These are phyloP conservation scores for Hyposmocoma kahamanoa DNA, from an alignment of 1,140 invertebrate species.

Conservation along the genomic window DNA sequence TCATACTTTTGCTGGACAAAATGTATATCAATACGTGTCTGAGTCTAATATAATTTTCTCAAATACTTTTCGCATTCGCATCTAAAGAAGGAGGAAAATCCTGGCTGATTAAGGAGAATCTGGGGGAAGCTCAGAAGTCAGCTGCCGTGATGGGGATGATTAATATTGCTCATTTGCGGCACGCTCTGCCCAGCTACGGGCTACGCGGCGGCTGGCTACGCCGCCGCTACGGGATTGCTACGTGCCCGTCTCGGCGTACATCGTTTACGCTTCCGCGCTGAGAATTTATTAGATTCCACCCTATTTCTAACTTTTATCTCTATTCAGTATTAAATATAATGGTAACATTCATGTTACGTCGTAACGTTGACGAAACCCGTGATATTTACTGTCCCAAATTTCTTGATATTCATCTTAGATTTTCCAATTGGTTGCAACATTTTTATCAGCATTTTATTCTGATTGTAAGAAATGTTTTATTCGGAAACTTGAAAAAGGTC, in stretches of 20 bases:
- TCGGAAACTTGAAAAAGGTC: conserved; percentile 16
- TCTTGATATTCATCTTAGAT: no score
- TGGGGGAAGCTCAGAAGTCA: conserved; percentile 52
- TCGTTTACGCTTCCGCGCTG: conserved; percentile 64
- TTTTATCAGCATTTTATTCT: no score
- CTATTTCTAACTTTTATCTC: conserved; percentile 65
- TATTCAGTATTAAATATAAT: conserved; percentile 51
- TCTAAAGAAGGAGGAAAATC: conserved; percentile 17
- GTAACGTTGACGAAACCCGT: conserved; percentile 23
- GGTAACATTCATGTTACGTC: conserved; percentile 18
- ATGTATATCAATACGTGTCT: no score
- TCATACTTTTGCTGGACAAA: no score
- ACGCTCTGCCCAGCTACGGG: conserved; percentile 33
- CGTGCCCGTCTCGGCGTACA: conserved; percentile 55
- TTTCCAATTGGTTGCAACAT: no score
- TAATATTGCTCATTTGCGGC: conserved; percentile 69
- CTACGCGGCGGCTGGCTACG: conserved; percentile 29
- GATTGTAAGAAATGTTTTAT: not conserved
- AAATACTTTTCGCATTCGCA: not conserved
- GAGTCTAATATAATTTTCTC: no score
- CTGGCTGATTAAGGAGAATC: conserved; percentile 52
- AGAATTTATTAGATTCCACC: conserved; percentile 65
- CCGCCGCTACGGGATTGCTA: conserved; percentile 21
- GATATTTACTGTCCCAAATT: no score
- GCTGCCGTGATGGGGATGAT: conserved; percentile 63